A percentile compares a stretch with the other conserved stretches of the same genome.
Evolutionary conservation across 1,140 invertebrate species (phyloP).

Genomic region (Ladona fulva): DNA sequence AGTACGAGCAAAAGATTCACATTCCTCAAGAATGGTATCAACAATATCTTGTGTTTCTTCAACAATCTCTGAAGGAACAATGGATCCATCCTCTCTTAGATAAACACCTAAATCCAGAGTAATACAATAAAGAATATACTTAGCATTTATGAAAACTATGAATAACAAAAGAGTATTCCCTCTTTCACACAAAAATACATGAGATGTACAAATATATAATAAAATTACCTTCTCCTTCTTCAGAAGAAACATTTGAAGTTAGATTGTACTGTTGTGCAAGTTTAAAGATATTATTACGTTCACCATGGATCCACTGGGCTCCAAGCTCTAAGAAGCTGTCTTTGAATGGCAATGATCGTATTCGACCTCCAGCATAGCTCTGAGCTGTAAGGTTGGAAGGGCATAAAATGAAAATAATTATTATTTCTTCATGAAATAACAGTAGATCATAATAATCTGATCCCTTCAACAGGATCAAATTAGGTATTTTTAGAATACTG

Average conservation of each 20-base stretch:
- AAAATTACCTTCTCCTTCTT: conserved; percentile 37
- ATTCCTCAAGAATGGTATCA: conserved; percentile 40
- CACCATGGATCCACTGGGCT: conserved; percentile 43
- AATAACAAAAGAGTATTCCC: too few relatives aligned
- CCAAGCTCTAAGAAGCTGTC: conserved; percentile 36
- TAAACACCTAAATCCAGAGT: conserved; percentile 38
- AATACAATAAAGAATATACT: not conserved
- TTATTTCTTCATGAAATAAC: too few relatives aligned
- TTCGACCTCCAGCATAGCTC: conserved; percentile 6
- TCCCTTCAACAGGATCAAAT: too few relatives aligned
- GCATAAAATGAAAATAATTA: too few relatives aligned
- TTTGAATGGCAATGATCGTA: conserved; percentile 23
- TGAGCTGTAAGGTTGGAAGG: not conserved
- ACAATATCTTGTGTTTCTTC: conserved; percentile 42
- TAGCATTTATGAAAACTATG: too few relatives aligned
- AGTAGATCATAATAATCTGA: too few relatives aligned
- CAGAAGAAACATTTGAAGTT: conserved; percentile 36
- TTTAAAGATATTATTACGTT: conserved; percentile 31
- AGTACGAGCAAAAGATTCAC: conserved; percentile 37
- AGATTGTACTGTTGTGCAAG: conserved; percentile 33
- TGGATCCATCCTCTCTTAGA: conserved; percentile 40
- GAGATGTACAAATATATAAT: not conserved
- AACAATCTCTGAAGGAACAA: conserved; percentile 37
- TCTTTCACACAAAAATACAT: too few relatives aligned
- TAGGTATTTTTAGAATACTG: too few relatives aligned